phyloP scores from a whole-genome alignment of 2,797 vertebrate genomes.

The Coccyzus lansbergi region DNA sequence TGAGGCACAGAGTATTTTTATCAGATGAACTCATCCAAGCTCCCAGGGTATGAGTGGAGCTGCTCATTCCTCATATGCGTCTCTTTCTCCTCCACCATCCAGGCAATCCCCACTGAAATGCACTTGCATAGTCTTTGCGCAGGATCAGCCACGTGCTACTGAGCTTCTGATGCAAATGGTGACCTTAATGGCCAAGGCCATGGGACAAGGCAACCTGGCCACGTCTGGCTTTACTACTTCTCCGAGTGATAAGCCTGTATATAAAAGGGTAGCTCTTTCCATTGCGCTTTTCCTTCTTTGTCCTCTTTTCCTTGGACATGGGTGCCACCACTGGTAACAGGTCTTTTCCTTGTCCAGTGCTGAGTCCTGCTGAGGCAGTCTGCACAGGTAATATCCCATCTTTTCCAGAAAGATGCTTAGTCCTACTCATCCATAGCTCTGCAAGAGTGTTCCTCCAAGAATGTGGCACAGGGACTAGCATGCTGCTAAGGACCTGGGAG shows the following conservation, averaged over 20 bases:
- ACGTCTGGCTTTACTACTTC: not conserved
- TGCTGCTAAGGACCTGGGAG: not conserved
- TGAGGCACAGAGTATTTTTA: constrained; percentile 72
- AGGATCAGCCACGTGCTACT: not conserved
- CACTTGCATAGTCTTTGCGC: not conserved
- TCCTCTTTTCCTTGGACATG: not conserved
- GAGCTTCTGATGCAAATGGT: not conserved
- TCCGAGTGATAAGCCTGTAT: not conserved
- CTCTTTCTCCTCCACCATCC: not conserved
- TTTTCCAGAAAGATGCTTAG: not conserved
- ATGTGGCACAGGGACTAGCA: not conserved
- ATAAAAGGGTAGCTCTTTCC: not conserved
- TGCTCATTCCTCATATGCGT: not conserved
- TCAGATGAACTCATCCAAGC: constrained; percentile 61
- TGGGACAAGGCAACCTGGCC: not conserved
- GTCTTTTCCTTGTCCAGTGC: not conserved
- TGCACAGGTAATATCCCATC: not conserved
- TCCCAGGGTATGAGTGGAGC: not conserved
- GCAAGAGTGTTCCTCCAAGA: not conserved
- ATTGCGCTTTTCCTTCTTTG: not conserved
- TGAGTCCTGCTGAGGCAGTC: not conserved
- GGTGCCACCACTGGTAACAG: not conserved
- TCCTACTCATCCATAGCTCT: not conserved
- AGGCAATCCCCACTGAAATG: not conserved
- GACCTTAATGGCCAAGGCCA: not conserved